A percentile compares a stretch with the other conserved stretches of the same genome.
Evolutionary conservation across 2,888 invertebrate genomes (phyloP).

Genomic region (Eudasyphora cyanicolor): DNA sequence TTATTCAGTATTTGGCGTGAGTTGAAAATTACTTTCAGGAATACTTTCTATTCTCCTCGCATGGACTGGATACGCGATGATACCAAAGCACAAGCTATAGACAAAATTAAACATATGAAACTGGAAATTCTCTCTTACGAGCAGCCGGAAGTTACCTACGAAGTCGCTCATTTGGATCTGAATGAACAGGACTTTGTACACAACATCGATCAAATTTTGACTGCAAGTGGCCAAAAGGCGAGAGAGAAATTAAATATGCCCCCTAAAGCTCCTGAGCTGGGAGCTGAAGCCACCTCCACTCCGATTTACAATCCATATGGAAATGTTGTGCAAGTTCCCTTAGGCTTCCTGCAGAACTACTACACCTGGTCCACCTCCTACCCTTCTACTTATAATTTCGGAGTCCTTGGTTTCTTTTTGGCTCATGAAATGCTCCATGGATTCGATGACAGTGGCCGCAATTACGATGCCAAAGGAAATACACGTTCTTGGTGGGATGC

Average conservation of each 20-base stretch:
- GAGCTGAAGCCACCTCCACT: background rate
- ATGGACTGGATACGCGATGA: background rate
- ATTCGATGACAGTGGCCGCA: slow-evolving; percentile 68
- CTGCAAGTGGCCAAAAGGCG: background rate
- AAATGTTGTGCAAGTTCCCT: slow-evolving; percentile 70
- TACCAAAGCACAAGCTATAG: background rate
- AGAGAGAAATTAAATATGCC: background rate
- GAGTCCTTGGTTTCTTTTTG: slow-evolving; percentile 70
- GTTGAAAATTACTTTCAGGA: background rate
- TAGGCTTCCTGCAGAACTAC: slow-evolving; percentile 71
- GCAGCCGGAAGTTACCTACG: background rate
- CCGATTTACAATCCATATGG: slow-evolving; percentile 61
- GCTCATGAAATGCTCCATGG: slow-evolving; percentile 71
- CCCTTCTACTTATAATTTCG: slow-evolving; percentile 71
- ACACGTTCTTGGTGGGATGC: slow-evolving; percentile 31
- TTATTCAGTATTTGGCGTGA: background rate
- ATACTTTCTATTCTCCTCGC: background rate
- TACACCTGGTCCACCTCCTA: slow-evolving; percentile 71
- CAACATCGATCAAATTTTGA: slow-evolving; percentile 66
- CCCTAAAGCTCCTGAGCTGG: background rate
- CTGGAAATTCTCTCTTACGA: background rate
- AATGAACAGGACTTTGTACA: slow-evolving; percentile 62
- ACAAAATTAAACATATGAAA: background rate
- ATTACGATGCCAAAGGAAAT: slow-evolving; percentile 62
- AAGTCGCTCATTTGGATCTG: slow-evolving; percentile 1